Evolutionary conservation across 2,888 invertebrate species (phyloP).

Genomic region (Rhingia campestris): DNA sequence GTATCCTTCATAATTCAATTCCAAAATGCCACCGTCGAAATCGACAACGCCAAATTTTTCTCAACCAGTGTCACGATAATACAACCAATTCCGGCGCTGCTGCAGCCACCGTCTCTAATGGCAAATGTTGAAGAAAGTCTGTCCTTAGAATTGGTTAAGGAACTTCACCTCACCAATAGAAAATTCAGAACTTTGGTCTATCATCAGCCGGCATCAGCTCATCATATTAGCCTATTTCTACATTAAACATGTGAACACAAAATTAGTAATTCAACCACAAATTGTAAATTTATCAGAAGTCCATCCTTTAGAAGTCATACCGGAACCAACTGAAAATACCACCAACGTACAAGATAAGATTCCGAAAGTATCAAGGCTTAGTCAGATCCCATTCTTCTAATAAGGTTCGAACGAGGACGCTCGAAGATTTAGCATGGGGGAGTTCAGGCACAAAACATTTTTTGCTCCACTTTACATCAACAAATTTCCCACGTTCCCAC

Average conservation of each 20-base stretch:
- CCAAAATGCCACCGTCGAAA: background rate
- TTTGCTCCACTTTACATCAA: too few species aligned
- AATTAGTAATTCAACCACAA: conserved; percentile 2
- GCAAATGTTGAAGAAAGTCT: too few species aligned
- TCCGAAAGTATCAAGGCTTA: conserved; percentile 1
- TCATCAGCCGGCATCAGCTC: too few species aligned
- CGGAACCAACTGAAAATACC: background rate
- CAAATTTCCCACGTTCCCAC: background rate
- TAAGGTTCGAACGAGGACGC: conserved; percentile 15
- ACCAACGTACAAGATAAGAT: background rate
- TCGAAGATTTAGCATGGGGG: conserved; percentile 13
- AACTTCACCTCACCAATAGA: background rate
- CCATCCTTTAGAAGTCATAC: conserved; percentile 1
- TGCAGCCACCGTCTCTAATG: background rate
- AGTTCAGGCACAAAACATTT: background rate
- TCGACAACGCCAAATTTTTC: background rate
- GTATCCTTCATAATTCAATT: background rate
- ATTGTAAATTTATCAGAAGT: background rate
- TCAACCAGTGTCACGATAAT: background rate
- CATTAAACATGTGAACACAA: too few species aligned
- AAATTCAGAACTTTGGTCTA: too few species aligned
- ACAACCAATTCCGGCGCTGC: background rate
- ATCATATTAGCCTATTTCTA: too few species aligned
- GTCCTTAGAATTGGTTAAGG: too few species aligned
- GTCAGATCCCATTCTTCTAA: conserved; percentile 3